phyloP scores from a whole-genome alignment of 2,797 vertebrate species.

The Fringilla coelebs region DNA sequence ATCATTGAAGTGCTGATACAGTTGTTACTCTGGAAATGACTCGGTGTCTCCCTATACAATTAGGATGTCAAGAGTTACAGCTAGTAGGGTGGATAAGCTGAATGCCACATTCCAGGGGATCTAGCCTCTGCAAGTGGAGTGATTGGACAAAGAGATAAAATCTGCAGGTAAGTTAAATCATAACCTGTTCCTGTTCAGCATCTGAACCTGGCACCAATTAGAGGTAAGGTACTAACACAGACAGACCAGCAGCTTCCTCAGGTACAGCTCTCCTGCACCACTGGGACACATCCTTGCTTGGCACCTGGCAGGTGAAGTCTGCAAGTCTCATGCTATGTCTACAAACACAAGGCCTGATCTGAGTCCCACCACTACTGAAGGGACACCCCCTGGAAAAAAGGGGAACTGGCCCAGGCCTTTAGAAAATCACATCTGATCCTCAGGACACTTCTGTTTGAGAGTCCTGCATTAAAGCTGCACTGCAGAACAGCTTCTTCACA shows the following conservation, averaged over 20 bases:
- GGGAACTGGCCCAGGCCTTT: background rate
- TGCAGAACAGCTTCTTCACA: slow-evolving; percentile 27
- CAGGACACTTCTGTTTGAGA: background rate
- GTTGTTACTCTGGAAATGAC: background rate
- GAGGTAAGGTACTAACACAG: background rate
- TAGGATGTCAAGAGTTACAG: background rate
- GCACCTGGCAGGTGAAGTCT: background rate
- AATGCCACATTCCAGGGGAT: background rate
- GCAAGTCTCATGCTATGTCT: background rate
- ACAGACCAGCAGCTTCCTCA: background rate
- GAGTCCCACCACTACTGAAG: background rate
- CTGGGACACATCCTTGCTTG: background rate
- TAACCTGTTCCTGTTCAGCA: background rate
- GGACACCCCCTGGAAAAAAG: background rate
- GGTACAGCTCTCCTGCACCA: background rate
- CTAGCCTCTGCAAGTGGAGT: background rate
- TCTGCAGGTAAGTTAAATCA: background rate
- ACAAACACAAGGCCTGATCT: background rate
- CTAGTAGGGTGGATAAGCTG: background rate
- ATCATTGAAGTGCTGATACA: background rate
- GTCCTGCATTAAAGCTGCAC: background rate
- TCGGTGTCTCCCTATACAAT: background rate
- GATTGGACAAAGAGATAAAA: background rate
- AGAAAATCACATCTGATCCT: background rate
- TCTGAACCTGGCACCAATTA: background rate